Base-by-base conservation (phyloP, 2,888 invertebrate species). In the Synergus gifuensis region DNA sequence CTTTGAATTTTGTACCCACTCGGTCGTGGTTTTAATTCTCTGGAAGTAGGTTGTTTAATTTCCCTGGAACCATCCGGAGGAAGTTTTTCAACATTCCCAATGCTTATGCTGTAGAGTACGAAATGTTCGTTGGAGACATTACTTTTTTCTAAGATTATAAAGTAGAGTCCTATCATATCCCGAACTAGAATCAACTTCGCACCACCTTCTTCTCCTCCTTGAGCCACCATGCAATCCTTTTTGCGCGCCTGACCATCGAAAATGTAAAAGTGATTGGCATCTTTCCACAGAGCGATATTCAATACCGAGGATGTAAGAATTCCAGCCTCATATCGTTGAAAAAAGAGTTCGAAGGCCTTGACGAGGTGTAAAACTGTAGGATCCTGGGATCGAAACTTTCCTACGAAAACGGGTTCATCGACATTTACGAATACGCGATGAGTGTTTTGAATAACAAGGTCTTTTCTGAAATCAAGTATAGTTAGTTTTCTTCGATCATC, bases 221-320 rank as follows among this genome's bases (percentile, higher is more conserved):
- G 76, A 0, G 80, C 82, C 1, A 90, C 86, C 8, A 87, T 83
- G 42, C 89, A 88, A 64, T 84, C 82, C 4, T 89, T 87, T 9
- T 83, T 84, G 49, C 92, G 86, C 0, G 89, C 80, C 42, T 91
- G 91, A 0, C 87, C 90, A 28, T 92, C 92, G 76, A 92, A 92
- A 1, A 92, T 83, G 42, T 89, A 87, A 64, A 86, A 91, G 16
- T 36, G 16, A 46, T 83, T 80, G 4, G 1, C 11, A 3, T 87
- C 87, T 54, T 84, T 87, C 92, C 92, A 92, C 28, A 92, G 89
- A 0, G 91, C 90, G 5, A 90, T 82, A 69, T 90, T 90, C 44
- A 92, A 64, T 3, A 84, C 81, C 2, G 88, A 28, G 0, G 92
- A 92, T 1, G 88, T 87, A 1, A 92, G 64, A 3, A 91, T 86